Conservation (phyloP, 2,113 vertebrate species). For the Malurus alboscapulatus region DNA sequence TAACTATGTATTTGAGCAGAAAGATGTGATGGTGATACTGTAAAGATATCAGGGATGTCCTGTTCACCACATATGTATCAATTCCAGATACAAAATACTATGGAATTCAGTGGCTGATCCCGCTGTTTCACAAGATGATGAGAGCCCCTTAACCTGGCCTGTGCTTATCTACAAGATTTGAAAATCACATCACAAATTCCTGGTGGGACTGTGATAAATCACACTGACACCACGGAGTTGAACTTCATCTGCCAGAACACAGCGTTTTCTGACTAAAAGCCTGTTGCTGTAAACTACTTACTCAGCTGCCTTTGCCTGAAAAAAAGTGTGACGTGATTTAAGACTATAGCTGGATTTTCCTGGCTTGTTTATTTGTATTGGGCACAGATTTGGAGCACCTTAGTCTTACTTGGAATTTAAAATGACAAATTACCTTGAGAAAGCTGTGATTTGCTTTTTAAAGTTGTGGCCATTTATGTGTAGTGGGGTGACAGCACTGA, state of each 20-base stretch:
- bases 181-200: not conserved
- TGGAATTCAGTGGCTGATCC: not conserved
- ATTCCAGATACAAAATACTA: not conserved
- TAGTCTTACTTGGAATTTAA: not conserved
- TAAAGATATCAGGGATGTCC: not conserved
- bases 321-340: not conserved
- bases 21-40: rapidly evolving
- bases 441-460: not conserved
- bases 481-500: not conserved
- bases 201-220: not conserved
- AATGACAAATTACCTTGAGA: not conserved
- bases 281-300: not conserved
- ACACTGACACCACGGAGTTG: not conserved
- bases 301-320: not conserved
- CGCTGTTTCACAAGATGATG: not conserved
- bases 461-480: not conserved
- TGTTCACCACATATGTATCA: not conserved
- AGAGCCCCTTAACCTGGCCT: not conserved
- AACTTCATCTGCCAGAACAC: not conserved
- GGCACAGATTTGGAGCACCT: not conserved
- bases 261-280: not conserved
- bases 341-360: not conserved
- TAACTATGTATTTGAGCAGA: not conserved
- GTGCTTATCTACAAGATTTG: not conserved
- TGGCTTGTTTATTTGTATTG: not conserved